A percentile compares a stretch with the other conserved stretches of the same genome.
phyloP scores from a whole-genome alignment of 2,797 vertebrate species.

The Hydrocynus forskahlii region DNA sequence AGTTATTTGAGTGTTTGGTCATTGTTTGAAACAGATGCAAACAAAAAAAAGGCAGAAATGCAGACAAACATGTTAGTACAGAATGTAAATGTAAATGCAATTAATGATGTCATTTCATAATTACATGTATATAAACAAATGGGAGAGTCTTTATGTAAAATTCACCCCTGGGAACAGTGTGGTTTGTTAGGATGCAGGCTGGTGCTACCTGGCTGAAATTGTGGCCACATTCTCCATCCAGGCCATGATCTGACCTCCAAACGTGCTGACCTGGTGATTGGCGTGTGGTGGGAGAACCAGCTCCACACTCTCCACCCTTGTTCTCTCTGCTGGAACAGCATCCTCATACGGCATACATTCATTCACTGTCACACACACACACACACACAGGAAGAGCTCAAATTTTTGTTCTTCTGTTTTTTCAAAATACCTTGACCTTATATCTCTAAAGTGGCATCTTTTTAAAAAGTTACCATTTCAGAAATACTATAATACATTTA shows the following conservation, averaged over 20 bases:
- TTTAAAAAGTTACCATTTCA: too few relatives aligned
- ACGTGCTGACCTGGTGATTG: constrained; percentile 97
- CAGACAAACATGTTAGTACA: background rate
- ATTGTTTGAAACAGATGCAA: too few relatives aligned
- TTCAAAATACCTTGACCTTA: too few relatives aligned
- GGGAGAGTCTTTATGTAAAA: background rate
- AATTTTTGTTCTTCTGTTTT: too few relatives aligned
- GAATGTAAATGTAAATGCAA: background rate
- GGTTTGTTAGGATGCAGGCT: background rate
- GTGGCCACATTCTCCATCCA: constrained; percentile 99
- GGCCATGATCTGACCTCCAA: constrained; percentile 98
- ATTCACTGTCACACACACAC: constrained; percentile 54
- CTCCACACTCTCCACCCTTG: constrained; percentile 93
- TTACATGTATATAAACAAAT: too few relatives aligned
- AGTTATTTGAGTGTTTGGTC: too few relatives aligned
- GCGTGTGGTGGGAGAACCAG: constrained; percentile 93
- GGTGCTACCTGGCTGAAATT: constrained; percentile 89
- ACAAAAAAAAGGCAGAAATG: background rate
- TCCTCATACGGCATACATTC: constrained; percentile 77
- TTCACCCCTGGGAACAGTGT: too few relatives aligned
- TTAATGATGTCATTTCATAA: too few relatives aligned
- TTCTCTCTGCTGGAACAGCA: constrained; percentile 82
- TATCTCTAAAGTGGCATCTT: too few relatives aligned
- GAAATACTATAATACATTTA: too few relatives aligned
- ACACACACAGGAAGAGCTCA: background rate